Conservation (phyloP, 1,140 invertebrate genomes). For the Magallana ariakensis region DNA sequence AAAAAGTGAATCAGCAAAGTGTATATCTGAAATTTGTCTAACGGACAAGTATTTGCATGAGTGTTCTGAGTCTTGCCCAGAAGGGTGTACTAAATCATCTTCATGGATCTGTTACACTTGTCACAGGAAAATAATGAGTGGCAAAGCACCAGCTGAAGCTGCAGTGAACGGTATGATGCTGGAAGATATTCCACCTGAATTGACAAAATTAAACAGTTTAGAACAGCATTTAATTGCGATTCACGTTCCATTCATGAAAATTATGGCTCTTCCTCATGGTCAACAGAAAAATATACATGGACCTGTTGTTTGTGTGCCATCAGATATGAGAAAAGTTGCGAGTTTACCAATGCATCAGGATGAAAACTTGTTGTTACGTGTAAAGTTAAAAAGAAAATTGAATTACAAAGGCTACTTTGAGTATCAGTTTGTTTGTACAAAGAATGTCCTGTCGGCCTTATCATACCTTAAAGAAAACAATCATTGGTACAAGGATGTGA, state of each 20-base stretch:
- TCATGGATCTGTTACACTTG: constrained; percentile 33
- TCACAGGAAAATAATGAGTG: constrained; percentile 9
- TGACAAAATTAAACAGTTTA: constrained; percentile 22
- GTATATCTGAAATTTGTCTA: background rate
- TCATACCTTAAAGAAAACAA: constrained; percentile 12
- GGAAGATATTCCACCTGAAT: background rate
- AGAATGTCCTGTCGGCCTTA: background rate
- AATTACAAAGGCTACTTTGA: constrained; percentile 42
- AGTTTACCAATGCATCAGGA: background rate
- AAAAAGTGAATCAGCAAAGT: background rate
- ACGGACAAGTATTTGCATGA: background rate
- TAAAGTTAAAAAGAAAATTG: constrained; percentile 48
- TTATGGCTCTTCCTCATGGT: constrained; percentile 24
- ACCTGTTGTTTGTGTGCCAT: constrained; percentile 41
- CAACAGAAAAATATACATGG: constrained; percentile 36
- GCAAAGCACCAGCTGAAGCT: constrained; percentile 21
- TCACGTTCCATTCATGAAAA: constrained; percentile 41
- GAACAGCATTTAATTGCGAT: constrained; percentile 43
- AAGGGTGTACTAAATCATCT: background rate
- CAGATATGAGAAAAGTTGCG: background rate
- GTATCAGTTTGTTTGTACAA: constrained; percentile 40
- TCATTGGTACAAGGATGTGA: constrained; percentile 27
- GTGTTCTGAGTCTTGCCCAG: background rate
- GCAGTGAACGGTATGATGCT: background rate
- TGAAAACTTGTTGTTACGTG: constrained; percentile 6